Evolutionary conservation across 2,888 invertebrate genomes (phyloP), one percentile per base, ranked within the genome.

Genomic region (Mythimna vitellina): DNA sequence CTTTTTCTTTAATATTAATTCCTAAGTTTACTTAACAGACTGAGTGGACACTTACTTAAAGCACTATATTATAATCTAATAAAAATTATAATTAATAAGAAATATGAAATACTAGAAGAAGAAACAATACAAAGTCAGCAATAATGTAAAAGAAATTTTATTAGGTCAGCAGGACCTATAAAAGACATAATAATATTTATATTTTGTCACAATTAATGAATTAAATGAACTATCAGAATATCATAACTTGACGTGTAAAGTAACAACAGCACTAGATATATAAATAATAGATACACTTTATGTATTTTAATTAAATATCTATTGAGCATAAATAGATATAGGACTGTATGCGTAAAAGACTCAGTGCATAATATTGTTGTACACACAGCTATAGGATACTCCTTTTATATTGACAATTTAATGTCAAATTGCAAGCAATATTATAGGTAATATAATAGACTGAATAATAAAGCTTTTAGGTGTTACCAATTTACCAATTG

Each of bases 41-140:
- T 81, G 79, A 79, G 53, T 66, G 73, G 61, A 73, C 61, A 70
- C 51, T 56, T 72, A 81, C 69, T 35, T 78, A 61, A 53, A 63
- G 65, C 38, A 54, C 25, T 68, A n/a, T 62, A 29, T 65, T 20
- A 20, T 46, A 46, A 62, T n/a, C 4, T 46, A 46, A 20, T 46
- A 17, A 17, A 20, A 46, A 46, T 46, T 17, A 6, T 46, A 17
- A 17, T 46, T 46, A 46, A 46, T 46, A 20, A 6, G 17, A 46
- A 17, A 17, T 20, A 12, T 17, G 1, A 46, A 29, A 46, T 51
- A 22, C 14, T 20, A 35, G 62, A 29, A 38, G 8, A 38, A 63
- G 5, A 46, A 57, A 20, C 0, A 20, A 51, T 42, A 32, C 4
- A 20, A 14, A 49, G 49, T 20, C 51, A 61, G 49, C 35, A 68